Evolutionary conservation across 2,113 vertebrate genomes (phyloP), one percentile per base, ranked within the genome.

Genomic region (Atherinomorus stipes): DNA sequence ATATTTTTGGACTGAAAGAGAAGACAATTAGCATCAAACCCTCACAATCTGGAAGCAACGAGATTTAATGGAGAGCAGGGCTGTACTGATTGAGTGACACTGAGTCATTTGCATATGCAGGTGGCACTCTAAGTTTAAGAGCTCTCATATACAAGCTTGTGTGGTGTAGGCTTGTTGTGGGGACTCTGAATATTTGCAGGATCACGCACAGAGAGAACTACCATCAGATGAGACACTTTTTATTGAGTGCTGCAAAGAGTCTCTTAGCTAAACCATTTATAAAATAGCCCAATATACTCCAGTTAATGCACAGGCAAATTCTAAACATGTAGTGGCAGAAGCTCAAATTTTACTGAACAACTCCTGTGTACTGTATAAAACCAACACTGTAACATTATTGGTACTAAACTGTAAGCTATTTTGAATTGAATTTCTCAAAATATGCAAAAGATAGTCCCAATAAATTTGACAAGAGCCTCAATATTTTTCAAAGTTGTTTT

Each of bases 1-100:
- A 47, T 64, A 40, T 76, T 76, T 80, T 84, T 75, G 81, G 47
- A 85, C 71, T 79, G 72, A 77, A 66, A 80, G 57, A 76, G 83
- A 78, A 75, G 66, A 60, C 66, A 84, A 87, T 88, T 68, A 83
- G 57, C 26, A 49, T 26, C 70, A 76, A 81, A 72, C 84, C 38
- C 62, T 60, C 31, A 25, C 58, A 70, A 34, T 72, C 19, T 70
- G 59, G 78, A 75, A 66, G 38, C 40, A 62, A 64, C 4, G 31
- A 50, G 34, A 72, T 4, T 7, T 59, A 71, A 64, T 62, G 62
- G 54, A 40, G 51, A 38, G 58, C 40, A 26, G 38, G 42, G 16
- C 19, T 78, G 56, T 60, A 9, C 19, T 21, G 16, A 47, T 25
- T 0, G 25, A 26, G 58, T 47, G 1, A 26, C 57, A 65, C 63